phyloP scores from a whole-genome alignment of 2,113 vertebrate species.

The Xyliphius kryptos region DNA sequence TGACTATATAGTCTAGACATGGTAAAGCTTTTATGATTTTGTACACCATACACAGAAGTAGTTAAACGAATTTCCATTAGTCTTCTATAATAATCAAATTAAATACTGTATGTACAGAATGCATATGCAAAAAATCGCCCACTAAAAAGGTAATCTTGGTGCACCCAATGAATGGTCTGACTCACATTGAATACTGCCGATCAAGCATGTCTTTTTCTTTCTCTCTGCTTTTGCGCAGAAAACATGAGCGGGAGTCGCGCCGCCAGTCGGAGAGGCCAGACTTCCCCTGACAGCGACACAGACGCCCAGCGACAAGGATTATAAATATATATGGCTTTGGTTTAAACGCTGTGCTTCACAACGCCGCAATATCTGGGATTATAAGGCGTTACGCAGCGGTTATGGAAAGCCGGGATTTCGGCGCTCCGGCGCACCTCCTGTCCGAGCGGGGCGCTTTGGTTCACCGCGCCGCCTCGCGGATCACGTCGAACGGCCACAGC shows the following conservation, averaged over 20 bases:
- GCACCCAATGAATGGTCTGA: too few relatives aligned
- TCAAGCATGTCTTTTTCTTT: background rate
- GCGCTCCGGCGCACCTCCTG: slow-evolving; percentile 86
- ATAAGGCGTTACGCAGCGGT: slow-evolving; percentile 60
- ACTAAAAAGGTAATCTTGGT: too few relatives aligned
- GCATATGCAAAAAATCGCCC: too few relatives aligned
- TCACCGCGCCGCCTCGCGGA: slow-evolving; percentile 80
- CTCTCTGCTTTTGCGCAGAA: slow-evolving; percentile 56
- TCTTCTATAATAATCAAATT: too few relatives aligned
- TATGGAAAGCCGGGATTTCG: slow-evolving; percentile 96
- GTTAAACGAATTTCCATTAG: too few relatives aligned
- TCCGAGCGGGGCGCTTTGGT: slow-evolving; percentile 82
- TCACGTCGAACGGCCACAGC: slow-evolving; percentile 77
- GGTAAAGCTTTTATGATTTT: too few relatives aligned
- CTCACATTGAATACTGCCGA: too few relatives aligned
- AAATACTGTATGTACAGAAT: too few relatives aligned
- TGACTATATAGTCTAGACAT: too few relatives aligned
- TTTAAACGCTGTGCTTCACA: slow-evolving; percentile 58
- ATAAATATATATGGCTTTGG: slow-evolving; percentile 61
- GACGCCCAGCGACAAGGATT: slow-evolving; percentile 62
- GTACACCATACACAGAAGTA: too few relatives aligned
- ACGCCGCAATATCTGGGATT: slow-evolving; percentile 64
- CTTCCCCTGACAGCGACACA: slow-evolving; percentile 62
- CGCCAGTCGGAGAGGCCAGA: slow-evolving; percentile 59
- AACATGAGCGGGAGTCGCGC: slow-evolving; percentile 66